Base-by-base conservation (phyloP, 2,113 vertebrate genomes). In the Centropus unirufus region DNA sequence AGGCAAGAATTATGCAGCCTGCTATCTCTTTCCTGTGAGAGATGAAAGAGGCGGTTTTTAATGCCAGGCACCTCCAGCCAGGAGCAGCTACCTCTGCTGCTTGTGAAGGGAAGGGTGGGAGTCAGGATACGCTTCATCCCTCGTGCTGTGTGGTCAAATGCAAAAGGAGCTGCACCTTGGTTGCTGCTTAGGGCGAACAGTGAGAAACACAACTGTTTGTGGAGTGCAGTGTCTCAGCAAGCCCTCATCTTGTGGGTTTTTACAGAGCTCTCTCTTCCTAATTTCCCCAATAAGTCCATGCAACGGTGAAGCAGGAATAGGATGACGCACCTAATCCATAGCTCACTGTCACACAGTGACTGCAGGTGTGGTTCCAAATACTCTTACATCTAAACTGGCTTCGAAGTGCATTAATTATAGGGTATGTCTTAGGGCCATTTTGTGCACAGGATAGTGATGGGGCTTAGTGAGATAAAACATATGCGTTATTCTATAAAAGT, bases 61-160 rank as follows among this genome's bases (percentile, higher is more conserved):
- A 21, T n/a, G 36, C 29, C 16, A 29, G 20, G 62, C 54, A 47
- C 26, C 77, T 73, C 0, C 0, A 64, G 36, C 42, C 47, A 34
- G 75, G 14, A 83, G 80, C 75, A 83, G 70, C 59, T 69, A 62
- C 72, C 73, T 69, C 40, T 62, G 59, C 63, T 73, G 23, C 44
- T 49, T 16, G 20, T 17, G 55, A 59, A 77, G 91, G 83, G 80
- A 87, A 89, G 42, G 29, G 17, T 75, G 61, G 61, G 74, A 78
- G 87, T 3, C 26, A 34, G 64, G 77, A 57, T 52, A 58, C 5
- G 2, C 20, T 95, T 94, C 87, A 73, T 83, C 72, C 58, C 44
- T 62, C 32, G 7, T 0, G 0, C 58, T 36, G 4, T 58, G 83
- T 0, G 0, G 68, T 81, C 77, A 46, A 40, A 74, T 36, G 58